Percentiles rank a stretch among this genome's conserved stretches.
Evolutionary conservation across 2,888 invertebrate species (phyloP).

Genomic region (Pterobdella sp.): DNA sequence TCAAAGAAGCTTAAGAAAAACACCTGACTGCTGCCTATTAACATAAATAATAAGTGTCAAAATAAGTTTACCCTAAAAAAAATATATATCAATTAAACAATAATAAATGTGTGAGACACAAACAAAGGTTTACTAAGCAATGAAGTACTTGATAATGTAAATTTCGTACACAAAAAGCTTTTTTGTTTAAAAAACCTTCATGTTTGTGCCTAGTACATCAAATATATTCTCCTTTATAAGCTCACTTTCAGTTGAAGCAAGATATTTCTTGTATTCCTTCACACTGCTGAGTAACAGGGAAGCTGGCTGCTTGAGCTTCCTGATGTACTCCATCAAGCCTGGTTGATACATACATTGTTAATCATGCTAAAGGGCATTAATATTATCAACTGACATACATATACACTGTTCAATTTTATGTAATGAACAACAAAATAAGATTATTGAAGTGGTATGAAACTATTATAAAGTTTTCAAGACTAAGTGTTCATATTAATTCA

Average conservation of each 20-base stretch:
- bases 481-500: too few species aligned
- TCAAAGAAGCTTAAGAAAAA: conserved; percentile 54
- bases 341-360: too few species aligned
- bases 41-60: too few species aligned
- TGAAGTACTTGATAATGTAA: neutral
- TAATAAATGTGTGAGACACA: neutral
- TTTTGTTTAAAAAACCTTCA: neutral
- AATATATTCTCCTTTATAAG: too few species aligned
- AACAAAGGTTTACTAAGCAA: neutral
- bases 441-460: too few species aligned
- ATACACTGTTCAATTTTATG: too few species aligned
- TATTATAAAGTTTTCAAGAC: too few species aligned
- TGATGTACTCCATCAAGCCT: conserved; percentile 47
- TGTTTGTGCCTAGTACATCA: neutral
- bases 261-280: conserved; percentile 48
- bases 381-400: too few species aligned
- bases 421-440: too few species aligned
- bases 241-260: conserved; percentile 40
- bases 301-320: conserved; percentile 52
- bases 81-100: too few species aligned
- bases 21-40: neutral
- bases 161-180: neutral
- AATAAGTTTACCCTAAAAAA: too few species aligned
- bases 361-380: too few species aligned
- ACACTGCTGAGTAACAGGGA: conserved; percentile 45